A percentile compares a stretch with the other conserved stretches of the same genome.
Conservation (phyloP, 92 coral and sea anemone genomes). For the Palythoa heliodiscus region DNA sequence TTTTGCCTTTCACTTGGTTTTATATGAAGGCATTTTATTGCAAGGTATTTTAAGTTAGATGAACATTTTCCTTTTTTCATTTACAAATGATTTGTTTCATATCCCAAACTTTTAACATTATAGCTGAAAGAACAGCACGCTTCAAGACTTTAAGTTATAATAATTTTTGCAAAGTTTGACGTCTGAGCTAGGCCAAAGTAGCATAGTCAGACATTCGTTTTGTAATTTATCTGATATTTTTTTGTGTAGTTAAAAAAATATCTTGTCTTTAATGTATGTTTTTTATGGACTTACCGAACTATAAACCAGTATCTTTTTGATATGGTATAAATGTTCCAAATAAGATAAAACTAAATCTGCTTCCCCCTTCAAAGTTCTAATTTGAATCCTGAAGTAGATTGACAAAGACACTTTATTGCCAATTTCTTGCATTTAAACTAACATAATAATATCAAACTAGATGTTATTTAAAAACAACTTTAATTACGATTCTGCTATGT, state of each 20-base stretch:
- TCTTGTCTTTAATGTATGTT: too few species aligned
- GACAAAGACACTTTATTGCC: not conserved
- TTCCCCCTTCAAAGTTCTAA: not conserved
- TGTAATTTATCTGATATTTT: too few species aligned
- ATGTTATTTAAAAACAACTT: not conserved
- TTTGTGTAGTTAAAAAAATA: too few species aligned
- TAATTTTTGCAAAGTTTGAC: too few species aligned
- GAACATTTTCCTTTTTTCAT: not conserved
- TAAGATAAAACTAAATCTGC: not conserved
- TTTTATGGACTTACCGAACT: too few species aligned
- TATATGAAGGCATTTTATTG: not conserved
- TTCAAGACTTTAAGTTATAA: not conserved
- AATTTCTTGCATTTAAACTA: not conserved
- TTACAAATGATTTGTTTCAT: not conserved
- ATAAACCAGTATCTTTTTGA: not conserved
- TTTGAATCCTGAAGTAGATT: not conserved
- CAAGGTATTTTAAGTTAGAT: not conserved
- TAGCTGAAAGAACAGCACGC: not conserved
- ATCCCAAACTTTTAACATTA: not conserved
- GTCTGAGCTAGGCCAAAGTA: too few species aligned
- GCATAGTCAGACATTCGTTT: too few species aligned
- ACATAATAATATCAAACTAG: not conserved
- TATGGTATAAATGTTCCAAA: not conserved
- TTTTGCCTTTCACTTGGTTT: not conserved
- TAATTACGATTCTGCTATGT: not conserved